Conservation (phyloP, 2,797 vertebrate genomes). For the Halcyon smyrnensis region DNA sequence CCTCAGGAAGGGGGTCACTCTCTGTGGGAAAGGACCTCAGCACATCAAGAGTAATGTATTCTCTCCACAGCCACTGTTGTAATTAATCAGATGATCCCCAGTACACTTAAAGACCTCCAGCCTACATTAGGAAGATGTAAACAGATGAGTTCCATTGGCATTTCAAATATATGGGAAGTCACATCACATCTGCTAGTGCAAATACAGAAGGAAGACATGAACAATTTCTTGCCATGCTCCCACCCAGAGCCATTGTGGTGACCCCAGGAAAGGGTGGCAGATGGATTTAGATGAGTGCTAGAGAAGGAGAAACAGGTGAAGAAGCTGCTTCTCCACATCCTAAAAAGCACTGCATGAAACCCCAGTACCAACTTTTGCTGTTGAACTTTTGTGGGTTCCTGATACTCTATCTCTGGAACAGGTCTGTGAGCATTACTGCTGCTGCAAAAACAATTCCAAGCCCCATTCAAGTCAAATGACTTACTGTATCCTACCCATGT, state of each 20-base stretch:
- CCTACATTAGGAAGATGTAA: neutral
- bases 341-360: neutral
- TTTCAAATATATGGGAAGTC: neutral
- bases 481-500: neutral
- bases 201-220: neutral
- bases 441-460: neutral
- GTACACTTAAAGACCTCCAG: neutral
- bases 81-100: neutral
- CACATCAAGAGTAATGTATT: neutral
- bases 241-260: neutral
- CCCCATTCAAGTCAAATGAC: neutral
- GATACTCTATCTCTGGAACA: neutral
- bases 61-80: neutral
- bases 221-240: neutral
- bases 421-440: neutral
- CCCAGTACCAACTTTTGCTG: neutral
- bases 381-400: neutral
- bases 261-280: neutral
- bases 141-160: neutral
- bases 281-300: neutral
- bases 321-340: neutral
- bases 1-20: neutral
- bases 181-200: neutral
- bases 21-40: neutral
- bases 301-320: neutral